Conservation (phyloP, 2,113 vertebrate species). For the Eudorcas thomsonii region DNA sequence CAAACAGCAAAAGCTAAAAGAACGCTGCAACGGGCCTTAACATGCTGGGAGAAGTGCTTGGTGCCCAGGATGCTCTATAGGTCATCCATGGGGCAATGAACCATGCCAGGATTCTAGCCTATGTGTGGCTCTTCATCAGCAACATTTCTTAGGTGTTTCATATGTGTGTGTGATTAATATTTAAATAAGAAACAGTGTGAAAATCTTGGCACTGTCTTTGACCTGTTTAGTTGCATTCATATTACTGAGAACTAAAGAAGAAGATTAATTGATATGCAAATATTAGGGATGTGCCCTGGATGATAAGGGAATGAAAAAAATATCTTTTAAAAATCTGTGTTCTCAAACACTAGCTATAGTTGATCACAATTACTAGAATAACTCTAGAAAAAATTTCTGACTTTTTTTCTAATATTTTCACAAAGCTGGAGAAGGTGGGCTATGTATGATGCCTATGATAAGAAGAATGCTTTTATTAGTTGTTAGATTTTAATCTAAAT, state of each 20-base stretch:
- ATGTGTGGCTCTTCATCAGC: not conserved
- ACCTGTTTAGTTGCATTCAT: not conserved
- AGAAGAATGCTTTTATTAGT: not conserved
- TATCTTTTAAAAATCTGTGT: not conserved
- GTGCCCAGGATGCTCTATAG: not conserved
- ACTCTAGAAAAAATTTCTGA: not conserved
- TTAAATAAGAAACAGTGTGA: not conserved
- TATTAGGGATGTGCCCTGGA: not conserved
- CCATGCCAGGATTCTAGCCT: not conserved
- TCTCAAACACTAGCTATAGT: not conserved
- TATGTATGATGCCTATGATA: not conserved
- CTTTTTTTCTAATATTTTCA: not conserved
- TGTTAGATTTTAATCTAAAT: constrained; percentile 21
- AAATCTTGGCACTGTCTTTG: not conserved
- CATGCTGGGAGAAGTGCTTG: not conserved
- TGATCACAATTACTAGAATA: not conserved
- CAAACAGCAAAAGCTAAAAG: not conserved
- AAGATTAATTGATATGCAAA: not conserved
- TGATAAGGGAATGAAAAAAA: not conserved
- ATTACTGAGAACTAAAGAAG: constrained; percentile 12
- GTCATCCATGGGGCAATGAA: not conserved
- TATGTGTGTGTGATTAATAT: not conserved
- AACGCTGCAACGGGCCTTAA: not conserved
- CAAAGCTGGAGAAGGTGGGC: not conserved
- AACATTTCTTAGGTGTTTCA: not conserved